Evolutionary conservation across 2,888 invertebrate genomes (phyloP), one percentile per base, ranked within the genome.

Genomic region (Acronicta aceris): DNA sequence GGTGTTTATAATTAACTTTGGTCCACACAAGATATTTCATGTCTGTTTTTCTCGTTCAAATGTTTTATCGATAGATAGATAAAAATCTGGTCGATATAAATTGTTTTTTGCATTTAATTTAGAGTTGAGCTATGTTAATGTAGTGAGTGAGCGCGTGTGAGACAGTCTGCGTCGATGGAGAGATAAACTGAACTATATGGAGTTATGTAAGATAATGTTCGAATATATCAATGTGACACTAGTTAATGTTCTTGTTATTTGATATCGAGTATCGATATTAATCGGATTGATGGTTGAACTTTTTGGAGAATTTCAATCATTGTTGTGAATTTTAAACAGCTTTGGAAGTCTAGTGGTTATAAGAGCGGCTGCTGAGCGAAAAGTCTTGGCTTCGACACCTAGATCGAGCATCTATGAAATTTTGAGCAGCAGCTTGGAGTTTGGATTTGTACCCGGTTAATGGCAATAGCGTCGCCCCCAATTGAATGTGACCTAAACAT

Each of bases 1-100:
- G 73, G 64, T 69, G 76, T 67, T 72, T 60, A 61, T 78, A 78
- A 76, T 75, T 78, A 75, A 74, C 72, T 67, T 61, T 40, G 43
- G 57, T 53, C 64, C 58, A 58, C 30, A 52, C 67, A 38, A 50
- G 55, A 77, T 75, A 75, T 65, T 65, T 77, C 62, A 76, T 56
- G 70, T 62, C 51, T 46, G 56, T 54, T 59, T 70, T 69, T 64
- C 64, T 65, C 71, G 69, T 38, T 47, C 63, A 64, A 46, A 56
- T 54, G 59, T 36, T 67, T 62, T 65, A 68, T 71, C 59, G 59
- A 63, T 63, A 60, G 53, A 75, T 64, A 55, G 54, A 55, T 45
- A 55, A 43, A 56, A 40, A 46, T 48, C 41, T 52, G 48, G 55
- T 54, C 50, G 71, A 66, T 66, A 57, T 74, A 60, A 70, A 74